Conservation (phyloP, 2,888 invertebrate genomes). For the Charanyca ferruginea region DNA sequence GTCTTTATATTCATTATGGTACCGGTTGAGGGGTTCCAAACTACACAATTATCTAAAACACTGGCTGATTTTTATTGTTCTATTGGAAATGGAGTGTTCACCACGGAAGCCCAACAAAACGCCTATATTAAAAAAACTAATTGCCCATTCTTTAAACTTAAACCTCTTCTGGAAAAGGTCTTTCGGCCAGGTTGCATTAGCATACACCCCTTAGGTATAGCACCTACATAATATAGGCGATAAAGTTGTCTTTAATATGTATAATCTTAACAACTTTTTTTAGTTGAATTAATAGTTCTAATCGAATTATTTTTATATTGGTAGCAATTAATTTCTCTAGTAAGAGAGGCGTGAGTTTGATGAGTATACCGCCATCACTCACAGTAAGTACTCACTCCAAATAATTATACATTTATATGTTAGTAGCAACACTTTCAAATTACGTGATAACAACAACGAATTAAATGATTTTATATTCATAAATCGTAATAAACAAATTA, state of each 20-base stretch:
- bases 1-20: too few species aligned
- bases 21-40: too few species aligned
- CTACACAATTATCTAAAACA: too few species aligned
- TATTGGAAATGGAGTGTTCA: too few species aligned
- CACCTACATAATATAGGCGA: neutral
- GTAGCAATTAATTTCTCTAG: constrained; percentile 40
- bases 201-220: too few species aligned
- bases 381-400: constrained; percentile 41
- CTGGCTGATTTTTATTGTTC: too few species aligned
- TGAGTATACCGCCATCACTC: constrained; percentile 50
- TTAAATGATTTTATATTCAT: constrained; percentile 75
- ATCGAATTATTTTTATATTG: constrained; percentile 52
- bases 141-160: too few species aligned
- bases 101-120: too few species aligned
- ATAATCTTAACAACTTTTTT: constrained; percentile 2
- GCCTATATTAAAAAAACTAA: too few species aligned
- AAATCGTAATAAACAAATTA: constrained; percentile 80
- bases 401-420: constrained; percentile 63
- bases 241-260: neutral
- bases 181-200: too few species aligned
- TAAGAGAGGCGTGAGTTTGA: constrained; percentile 48
- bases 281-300: constrained; percentile 23
- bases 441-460: constrained; percentile 73
- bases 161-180: too few species aligned
- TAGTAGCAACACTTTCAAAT: constrained; percentile 68